phyloP scores from a whole-genome alignment of 2,888 invertebrate genomes.

The Caradrina kadenii region DNA sequence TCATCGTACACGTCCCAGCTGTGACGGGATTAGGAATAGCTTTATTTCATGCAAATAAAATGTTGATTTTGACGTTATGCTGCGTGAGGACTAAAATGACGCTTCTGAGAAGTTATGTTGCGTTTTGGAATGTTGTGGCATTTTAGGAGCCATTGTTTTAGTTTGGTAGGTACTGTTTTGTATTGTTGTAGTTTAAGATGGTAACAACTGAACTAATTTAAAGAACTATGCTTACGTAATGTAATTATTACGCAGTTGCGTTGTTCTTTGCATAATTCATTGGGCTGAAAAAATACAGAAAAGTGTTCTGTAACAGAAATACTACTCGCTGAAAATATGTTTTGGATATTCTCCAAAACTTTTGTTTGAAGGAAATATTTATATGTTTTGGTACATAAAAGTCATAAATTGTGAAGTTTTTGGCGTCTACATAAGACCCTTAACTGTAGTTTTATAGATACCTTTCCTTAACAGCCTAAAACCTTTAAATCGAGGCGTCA shows the following conservation, averaged over 20 bases:
- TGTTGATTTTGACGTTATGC: slow-evolving; percentile 72
- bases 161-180: slow-evolving; percentile 23
- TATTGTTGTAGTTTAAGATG: slow-evolving; percentile 22
- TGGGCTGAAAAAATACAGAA: background rate
- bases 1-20: slow-evolving; percentile 78
- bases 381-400: background rate
- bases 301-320: slow-evolving; percentile 8
- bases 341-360: background rate
- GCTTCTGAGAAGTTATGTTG: slow-evolving; percentile 52
- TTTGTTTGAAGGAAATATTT: background rate
- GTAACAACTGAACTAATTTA: slow-evolving; percentile 6
- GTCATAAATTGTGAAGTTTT: background rate
- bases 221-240: slow-evolving; percentile 16
- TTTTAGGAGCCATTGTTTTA: slow-evolving; percentile 62
- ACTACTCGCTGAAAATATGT: background rate
- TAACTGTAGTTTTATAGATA: background rate
- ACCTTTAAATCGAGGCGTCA: slow-evolving; percentile 13
- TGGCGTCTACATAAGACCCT: background rate
- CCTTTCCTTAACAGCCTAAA: background rate
- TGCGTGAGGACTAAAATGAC: slow-evolving; percentile 67
- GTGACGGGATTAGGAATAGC: slow-evolving; percentile 82
- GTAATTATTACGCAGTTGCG: slow-evolving; percentile 10
- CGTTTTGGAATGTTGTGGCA: slow-evolving; percentile 50
- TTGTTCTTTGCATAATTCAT: slow-evolving; percentile 33
- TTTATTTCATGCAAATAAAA: slow-evolving; percentile 81